Evolutionary conservation across 2,888 invertebrate genomes (phyloP).

Genomic region (Lamellibrachia satsuma): DNA sequence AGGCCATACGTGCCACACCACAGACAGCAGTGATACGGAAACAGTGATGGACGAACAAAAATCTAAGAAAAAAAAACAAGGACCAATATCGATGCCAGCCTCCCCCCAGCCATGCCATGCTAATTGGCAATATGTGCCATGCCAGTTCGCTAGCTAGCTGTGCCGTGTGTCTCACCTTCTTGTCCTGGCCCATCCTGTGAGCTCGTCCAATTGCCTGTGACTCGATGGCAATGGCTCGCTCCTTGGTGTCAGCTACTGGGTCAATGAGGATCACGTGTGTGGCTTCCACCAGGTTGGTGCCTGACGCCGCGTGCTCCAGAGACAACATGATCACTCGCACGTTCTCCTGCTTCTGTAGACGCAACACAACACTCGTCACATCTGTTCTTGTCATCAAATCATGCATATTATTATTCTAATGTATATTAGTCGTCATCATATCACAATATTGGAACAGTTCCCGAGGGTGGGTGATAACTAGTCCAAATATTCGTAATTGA

Average conservation of each 20-base stretch:
- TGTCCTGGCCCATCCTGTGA: slow-evolving; percentile 33
- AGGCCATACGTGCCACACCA: background rate
- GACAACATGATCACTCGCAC: slow-evolving; percentile 36
- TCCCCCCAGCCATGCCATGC: background rate
- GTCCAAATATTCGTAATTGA: too few species aligned
- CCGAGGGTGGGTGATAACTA: too few species aligned
- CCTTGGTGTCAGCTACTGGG: slow-evolving; percentile 28
- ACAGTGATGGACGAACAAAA: too few species aligned
- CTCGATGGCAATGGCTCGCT: slow-evolving; percentile 27
- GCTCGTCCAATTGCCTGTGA: slow-evolving; percentile 33
- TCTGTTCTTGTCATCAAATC: too few species aligned
- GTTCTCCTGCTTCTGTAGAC: slow-evolving; percentile 31
- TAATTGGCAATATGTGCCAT: background rate
- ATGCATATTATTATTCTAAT: too few species aligned
- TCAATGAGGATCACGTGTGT: slow-evolving; percentile 32
- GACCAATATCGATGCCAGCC: too few species aligned
- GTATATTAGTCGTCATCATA: too few species aligned
- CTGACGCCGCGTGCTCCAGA: slow-evolving; percentile 31
- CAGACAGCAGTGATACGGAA: too few species aligned
- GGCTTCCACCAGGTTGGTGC: slow-evolving; percentile 32
- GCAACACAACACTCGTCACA: background rate
- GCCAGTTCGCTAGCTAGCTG: background rate
- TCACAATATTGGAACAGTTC: too few species aligned
- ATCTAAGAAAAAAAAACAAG: too few species aligned
- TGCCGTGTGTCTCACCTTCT: slow-evolving; percentile 21